These are phyloP conservation scores for Athrips mouffetella DNA, from an alignment of 2,888 invertebrate genomes.

Conservation along the genomic window DNA sequence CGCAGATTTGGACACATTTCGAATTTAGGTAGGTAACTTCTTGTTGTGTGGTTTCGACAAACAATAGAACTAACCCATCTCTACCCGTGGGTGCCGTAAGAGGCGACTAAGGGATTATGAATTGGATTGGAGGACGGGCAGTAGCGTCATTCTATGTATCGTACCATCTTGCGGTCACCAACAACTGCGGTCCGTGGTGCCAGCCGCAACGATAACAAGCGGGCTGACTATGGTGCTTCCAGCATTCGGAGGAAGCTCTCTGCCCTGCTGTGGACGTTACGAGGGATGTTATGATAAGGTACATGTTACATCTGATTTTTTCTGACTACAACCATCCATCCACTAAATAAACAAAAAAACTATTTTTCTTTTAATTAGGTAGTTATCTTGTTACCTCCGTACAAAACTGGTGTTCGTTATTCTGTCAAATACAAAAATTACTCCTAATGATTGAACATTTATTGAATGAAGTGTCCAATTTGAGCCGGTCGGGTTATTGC, in stretches of 20 bases:
- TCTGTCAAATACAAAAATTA: slow-evolving; percentile 7
- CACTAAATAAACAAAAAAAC: background rate
- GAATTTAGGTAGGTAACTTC: background rate
- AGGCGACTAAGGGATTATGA: no score
- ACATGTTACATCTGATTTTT: no score
- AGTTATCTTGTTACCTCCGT: background rate
- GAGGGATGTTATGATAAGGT: no score
- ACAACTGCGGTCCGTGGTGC: no score
- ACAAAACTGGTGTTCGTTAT: slow-evolving; percentile 2
- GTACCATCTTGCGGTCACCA: no score
- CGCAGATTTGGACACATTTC: background rate
- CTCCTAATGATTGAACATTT: slow-evolving; percentile 1
- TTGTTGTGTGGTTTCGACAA: background rate
- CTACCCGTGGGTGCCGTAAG: background rate
- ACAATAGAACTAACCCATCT: background rate
- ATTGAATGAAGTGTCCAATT: background rate
- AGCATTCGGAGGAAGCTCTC: no score
- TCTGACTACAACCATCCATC: background rate
- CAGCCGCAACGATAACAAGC: no score
- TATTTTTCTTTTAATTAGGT: background rate
- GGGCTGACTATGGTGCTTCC: no score
- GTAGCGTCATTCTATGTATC: no score
- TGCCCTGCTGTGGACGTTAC: no score
- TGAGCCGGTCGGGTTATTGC: background rate
- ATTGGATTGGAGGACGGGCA: no score